Evolutionary conservation across 1,140 invertebrate genomes (phyloP), one percentile per base, ranked within the genome.

Genomic region (Kradibia gibbosae): DNA sequence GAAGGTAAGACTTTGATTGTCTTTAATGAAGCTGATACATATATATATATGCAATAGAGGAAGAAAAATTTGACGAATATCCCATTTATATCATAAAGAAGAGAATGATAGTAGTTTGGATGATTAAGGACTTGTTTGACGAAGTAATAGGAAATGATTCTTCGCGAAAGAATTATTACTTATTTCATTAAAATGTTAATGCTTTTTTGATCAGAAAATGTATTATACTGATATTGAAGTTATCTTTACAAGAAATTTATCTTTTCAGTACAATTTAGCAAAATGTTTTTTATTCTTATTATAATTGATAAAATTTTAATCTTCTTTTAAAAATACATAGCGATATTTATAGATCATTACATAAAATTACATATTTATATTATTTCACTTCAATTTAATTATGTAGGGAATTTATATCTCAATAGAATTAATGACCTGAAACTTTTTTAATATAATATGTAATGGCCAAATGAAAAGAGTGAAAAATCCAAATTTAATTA

Each of bases 81-180:
- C 28, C 65, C 71, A 65, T 28, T 62, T 74, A 36, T 74, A 62
- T 31, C 1, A 1, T 11, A 5, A 7, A 60, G 28, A 15, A 5
- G 36, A 13, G 3, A 3, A 8, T 7, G 31, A 45, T 36, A 39
- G 74, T n/a, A 25, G 53, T 53, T 42, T 34, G 8, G 3, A 28
- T 67, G 45, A 81, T 81, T 57, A 48, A 67, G 62, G 72, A 75
- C 60, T 81, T 67, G 55, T 81, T 75, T 75, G 57, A 55, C 70
- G 39, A 57, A 65, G 1, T 75, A 45, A 57, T 57, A 48, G n/a
- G 20, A 11, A 80, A 73, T 62, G 36, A n/a, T 50, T n/a, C 15
- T 53, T 34, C 17, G 0, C 22, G n/a, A 31, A 73, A 42, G 25
- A 80, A 62, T 62, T 48, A 62, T 72, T 60, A 28, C 67, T 72